Evolutionary conservation across 2,888 invertebrate species (phyloP), one percentile per base, ranked within the genome.

Genomic region (Invenusta paracnida): DNA sequence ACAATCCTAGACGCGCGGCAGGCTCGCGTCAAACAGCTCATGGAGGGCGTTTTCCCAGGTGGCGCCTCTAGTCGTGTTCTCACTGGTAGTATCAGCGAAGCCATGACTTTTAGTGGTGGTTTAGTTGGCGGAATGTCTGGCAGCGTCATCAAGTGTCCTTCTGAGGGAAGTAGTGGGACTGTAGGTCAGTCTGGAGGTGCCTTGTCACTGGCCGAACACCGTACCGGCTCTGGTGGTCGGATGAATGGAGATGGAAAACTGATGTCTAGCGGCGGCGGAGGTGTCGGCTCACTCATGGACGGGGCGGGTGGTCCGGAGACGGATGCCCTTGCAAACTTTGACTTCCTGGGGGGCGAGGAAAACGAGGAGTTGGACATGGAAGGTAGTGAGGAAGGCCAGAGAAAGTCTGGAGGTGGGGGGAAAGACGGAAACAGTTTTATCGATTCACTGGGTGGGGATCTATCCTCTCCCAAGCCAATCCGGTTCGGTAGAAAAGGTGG

Each of bases 1-100:
- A 96, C 97, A 89, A 98, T 99, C 89, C 95, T 99, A 91, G 98
- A 99, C 93, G 97, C 98, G 85, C 95, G 98, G 90, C 97, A 98
- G 88, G 96, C 97, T 91, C 94, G 98, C 90, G 98, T 98, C 48
- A 94, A 97, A 87, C 95, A 96, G 86, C 93, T 99, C 88, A 93
- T 99, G 79, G 79, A 28, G 29, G 79, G 79, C 5, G 79, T 48
- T 17, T 11, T 11, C 17, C 48, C 5, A 5, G 11, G 11, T 17
- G 17, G 11, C 5, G 48, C 48, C 48, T n/a, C n/a, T n/a, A n/a
- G n/a, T n/a, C 48, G 48, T 17, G 5, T 48, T 5, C 48, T 48
- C 48, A 48, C 48, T 17, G 5, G 11, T 48, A 48, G 48, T 48
- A 17, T 48, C 17, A 48, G 11, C 17, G 48, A 48, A 5, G 48